Percentiles rank a stretch among this genome's conserved stretches.
These are phyloP conservation scores for Chaitophorus viminalis DNA, from an alignment of 2,888 invertebrate genomes.

Conservation along the genomic window DNA sequence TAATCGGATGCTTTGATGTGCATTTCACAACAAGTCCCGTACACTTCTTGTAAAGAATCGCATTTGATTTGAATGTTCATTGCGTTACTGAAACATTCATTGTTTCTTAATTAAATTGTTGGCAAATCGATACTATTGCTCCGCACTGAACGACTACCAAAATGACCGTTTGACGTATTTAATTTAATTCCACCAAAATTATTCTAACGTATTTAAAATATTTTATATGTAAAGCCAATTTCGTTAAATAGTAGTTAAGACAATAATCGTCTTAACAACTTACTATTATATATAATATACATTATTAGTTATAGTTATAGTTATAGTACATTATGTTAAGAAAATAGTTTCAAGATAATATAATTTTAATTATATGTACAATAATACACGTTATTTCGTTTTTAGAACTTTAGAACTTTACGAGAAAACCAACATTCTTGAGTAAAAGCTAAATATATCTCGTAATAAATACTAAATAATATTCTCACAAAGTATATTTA, in stretches of 20 bases:
- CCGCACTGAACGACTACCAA: not conserved
- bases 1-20: not conserved
- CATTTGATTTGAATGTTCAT: slow-evolving; percentile 36
- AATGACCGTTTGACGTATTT: not conserved
- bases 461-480: too few relatives aligned
- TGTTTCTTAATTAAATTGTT: not conserved
- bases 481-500: too few relatives aligned
- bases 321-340: too few relatives aligned
- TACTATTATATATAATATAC: too few relatives aligned
- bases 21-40: slow-evolving; percentile 2
- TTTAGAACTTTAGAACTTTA: not conserved
- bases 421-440: too few relatives aligned
- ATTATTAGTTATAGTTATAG: too few relatives aligned
- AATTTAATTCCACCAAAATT: not conserved
- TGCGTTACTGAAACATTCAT: slow-evolving; percentile 33
- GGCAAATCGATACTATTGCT: not conserved
- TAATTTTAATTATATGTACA: not conserved
- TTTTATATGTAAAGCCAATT: not conserved
- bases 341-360: not conserved
- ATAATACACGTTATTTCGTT: not conserved
- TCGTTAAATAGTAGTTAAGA: not conserved
- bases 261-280: too few relatives aligned
- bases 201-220: not conserved
- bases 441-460: too few relatives aligned
- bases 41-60: not conserved